These are phyloP conservation scores for Lophius piscatorius DNA, from an alignment of 2,113 vertebrate species.

Conservation along the genomic window DNA sequence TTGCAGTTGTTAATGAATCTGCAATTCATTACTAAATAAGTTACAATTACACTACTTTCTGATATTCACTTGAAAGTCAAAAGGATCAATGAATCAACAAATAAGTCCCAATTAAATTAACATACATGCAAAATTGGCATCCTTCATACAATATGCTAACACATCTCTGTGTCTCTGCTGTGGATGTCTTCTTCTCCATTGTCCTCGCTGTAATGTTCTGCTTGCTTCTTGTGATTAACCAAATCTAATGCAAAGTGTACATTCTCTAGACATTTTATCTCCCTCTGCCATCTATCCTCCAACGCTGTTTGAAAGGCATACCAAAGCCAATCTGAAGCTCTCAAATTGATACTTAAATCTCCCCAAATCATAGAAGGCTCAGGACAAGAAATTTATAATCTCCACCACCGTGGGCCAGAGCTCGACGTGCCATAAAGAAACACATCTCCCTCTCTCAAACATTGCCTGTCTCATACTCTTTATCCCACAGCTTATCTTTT, in stretches of 20 bases:
- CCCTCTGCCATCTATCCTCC: slow-evolving; percentile 19
- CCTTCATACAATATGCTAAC: too few relatives aligned
- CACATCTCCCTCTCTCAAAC: neutral
- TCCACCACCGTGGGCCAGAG: slow-evolving; percentile 26
- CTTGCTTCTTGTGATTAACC: slow-evolving; percentile 18
- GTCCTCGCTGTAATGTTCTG: neutral
- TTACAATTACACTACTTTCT: too few relatives aligned
- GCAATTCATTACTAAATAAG: too few relatives aligned
- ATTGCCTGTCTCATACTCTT: slow-evolving; percentile 11
- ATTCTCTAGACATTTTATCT: slow-evolving; percentile 18
- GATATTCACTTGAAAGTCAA: too few relatives aligned
- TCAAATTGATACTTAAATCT: slow-evolving; percentile 60
- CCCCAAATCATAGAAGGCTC: slow-evolving; percentile 43
- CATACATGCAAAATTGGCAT: too few relatives aligned
- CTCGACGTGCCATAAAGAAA: slow-evolving; percentile 24
- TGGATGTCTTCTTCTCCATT: neutral
- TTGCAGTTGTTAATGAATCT: too few relatives aligned
- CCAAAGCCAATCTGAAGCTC: slow-evolving; percentile 38
- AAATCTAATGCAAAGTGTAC: slow-evolving; percentile 27
- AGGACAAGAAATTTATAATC: slow-evolving; percentile 50
- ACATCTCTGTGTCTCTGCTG: too few relatives aligned
- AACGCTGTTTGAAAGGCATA: slow-evolving; percentile 18
- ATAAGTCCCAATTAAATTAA: too few relatives aligned
- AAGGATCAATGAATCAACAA: too few relatives aligned
- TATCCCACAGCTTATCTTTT: slow-evolving; percentile 24